Evolutionary conservation across 1,140 invertebrate species (phyloP).

Genomic region (Drosophila albomicans): DNA sequence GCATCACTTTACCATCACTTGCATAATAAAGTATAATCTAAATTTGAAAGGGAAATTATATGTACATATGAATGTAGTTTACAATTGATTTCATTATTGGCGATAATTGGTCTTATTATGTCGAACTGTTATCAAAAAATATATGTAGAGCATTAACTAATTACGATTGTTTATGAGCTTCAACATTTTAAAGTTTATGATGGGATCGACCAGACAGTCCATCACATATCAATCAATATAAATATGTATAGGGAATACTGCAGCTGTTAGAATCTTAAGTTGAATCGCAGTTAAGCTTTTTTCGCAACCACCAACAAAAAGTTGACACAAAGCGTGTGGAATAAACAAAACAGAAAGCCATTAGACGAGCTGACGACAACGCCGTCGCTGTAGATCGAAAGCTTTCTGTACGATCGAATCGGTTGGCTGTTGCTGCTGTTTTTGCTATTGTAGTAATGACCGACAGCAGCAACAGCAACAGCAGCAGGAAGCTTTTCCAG

Average conservation of each 20-base stretch:
- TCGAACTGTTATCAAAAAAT: neutral
- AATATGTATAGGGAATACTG: neutral
- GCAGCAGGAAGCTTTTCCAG: conserved; percentile 44
- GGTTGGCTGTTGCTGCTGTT: neutral
- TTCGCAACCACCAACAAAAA: conserved; percentile 4
- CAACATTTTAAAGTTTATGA: neutral
- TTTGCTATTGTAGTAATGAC: neutral
- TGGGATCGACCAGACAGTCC: too few species aligned
- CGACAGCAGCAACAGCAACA: too few species aligned
- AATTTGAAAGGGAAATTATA: too few species aligned
- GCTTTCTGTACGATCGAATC: conserved; percentile 32
- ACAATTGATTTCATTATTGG: neutral
- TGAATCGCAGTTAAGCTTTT: conserved; percentile 7
- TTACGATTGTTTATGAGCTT: neutral
- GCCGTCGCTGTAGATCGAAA: conserved; percentile 22
- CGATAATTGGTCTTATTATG: neutral
- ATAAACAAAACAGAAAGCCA: neutral
- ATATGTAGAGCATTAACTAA: neutral
- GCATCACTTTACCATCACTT: too few species aligned
- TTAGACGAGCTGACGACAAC: neutral
- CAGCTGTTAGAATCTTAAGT: neutral
- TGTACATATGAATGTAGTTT: too few species aligned
- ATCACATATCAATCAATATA: neutral
- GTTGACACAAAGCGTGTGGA: too few species aligned
- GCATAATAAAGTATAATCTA: too few species aligned